These are phyloP conservation scores for Orchesella flavescens DNA, from an alignment of 2,888 invertebrate species.

Conservation along the genomic window DNA sequence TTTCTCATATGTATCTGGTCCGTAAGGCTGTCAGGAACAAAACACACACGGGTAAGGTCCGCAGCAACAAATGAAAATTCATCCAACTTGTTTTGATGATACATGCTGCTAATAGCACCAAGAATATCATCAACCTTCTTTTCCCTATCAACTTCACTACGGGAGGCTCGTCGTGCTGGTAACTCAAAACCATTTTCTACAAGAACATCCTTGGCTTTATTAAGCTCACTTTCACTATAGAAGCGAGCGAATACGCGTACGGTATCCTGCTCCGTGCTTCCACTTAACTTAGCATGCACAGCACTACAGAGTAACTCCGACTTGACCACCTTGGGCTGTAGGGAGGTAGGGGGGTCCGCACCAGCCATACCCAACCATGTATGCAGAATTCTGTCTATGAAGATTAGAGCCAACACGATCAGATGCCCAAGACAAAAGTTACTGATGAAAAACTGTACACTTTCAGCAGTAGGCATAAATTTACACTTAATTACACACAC, in stretches of 20 bases:
- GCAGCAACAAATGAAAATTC: neutral
- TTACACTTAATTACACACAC: too few relatives aligned
- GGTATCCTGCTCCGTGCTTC: neutral
- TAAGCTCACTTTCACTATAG: neutral
- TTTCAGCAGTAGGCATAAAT: too few relatives aligned
- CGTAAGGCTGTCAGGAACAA: neutral
- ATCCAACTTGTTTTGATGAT: neutral
- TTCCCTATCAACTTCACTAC: neutral
- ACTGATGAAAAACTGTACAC: too few relatives aligned
- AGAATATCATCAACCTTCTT: neutral
- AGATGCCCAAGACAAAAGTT: too few relatives aligned
- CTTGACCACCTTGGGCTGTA: neutral
- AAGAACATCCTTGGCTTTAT: neutral
- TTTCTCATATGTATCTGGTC: neutral
- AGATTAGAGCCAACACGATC: too few relatives aligned
- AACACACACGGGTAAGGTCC: neutral
- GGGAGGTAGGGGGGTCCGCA: too few relatives aligned
- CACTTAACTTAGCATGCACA: neutral
- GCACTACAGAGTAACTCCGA: slow-evolving; percentile 1
- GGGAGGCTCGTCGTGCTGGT: neutral
- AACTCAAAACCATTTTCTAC: neutral
- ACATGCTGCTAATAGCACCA: neutral
- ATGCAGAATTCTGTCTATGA: too few relatives aligned
- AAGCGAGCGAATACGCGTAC: neutral
- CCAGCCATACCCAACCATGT: too few relatives aligned